Evolutionary conservation across 2,888 invertebrate species (phyloP).

Genomic region (Orthonychiurus folsomi): DNA sequence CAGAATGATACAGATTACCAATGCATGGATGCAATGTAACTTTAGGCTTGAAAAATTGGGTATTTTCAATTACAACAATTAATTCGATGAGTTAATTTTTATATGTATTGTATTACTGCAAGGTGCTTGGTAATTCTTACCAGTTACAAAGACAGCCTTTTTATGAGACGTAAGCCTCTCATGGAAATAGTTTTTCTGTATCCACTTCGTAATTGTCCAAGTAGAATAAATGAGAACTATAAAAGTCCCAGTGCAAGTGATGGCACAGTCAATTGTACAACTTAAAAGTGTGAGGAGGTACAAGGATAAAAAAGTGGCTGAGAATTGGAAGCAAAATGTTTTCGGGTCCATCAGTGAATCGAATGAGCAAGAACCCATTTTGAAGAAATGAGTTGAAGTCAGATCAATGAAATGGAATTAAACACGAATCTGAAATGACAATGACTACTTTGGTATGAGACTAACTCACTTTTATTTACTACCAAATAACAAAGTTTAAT

Average conservation of each 20-base stretch:
- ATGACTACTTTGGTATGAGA: too few relatives aligned
- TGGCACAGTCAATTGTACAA: background rate
- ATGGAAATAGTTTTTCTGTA: constrained; percentile 2
- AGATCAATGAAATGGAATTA: too few relatives aligned
- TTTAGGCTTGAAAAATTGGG: too few relatives aligned
- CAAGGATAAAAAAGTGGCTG: background rate
- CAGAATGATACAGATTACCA: too few relatives aligned
- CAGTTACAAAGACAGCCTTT: constrained; percentile 3
- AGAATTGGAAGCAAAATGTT: constrained; percentile 6
- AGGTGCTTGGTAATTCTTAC: too few relatives aligned
- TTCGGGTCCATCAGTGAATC: background rate
- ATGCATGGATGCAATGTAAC: too few relatives aligned
- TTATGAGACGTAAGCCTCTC: background rate
- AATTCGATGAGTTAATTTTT: background rate
- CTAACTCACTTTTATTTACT: too few relatives aligned
- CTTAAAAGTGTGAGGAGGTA: background rate
- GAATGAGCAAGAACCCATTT: background rate
- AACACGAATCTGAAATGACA: too few relatives aligned
- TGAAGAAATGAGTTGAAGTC: background rate
- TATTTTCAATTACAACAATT: background rate
- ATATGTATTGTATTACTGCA: background rate
- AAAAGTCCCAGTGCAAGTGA: background rate
- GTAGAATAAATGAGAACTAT: background rate
- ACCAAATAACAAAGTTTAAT: too few relatives aligned
- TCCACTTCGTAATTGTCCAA: background rate